Evolutionary conservation across 2,888 invertebrate genomes (phyloP).

Genomic region (Electrophaes corylata): DNA sequence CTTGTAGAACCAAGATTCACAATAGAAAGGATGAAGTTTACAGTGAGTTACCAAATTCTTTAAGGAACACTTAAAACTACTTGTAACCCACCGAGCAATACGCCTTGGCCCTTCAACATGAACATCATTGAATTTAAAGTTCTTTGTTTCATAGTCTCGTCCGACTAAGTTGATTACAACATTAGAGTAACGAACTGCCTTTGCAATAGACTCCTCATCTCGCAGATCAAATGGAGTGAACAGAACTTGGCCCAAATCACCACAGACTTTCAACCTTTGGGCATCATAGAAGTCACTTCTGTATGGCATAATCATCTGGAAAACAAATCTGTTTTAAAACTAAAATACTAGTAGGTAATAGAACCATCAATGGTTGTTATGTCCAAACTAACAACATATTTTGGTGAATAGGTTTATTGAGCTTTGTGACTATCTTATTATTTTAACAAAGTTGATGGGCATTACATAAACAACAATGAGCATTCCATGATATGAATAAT

Average conservation of each 20-base stretch:
- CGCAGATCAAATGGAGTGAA: slow-evolving; percentile 93
- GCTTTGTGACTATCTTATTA: too few relatives aligned
- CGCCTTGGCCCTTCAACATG: slow-evolving; percentile 93
- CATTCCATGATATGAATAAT: too few relatives aligned
- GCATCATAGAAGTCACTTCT: slow-evolving; percentile 93
- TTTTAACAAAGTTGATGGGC: too few relatives aligned
- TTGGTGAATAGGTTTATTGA: too few relatives aligned
- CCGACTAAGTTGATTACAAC: slow-evolving; percentile 98
- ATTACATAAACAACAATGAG: too few relatives aligned
- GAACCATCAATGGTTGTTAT: too few relatives aligned
- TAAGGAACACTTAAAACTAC: neutral
- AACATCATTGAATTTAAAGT: slow-evolving; percentile 94
- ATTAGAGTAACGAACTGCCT: slow-evolving; percentile 96
- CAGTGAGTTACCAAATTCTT: neutral
- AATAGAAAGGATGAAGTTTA: neutral
- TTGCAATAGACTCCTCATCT: slow-evolving; percentile 93
- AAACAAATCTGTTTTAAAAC: too few relatives aligned
- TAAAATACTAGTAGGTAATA: too few relatives aligned
- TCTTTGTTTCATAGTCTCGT: slow-evolving; percentile 95
- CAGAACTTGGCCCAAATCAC: slow-evolving; percentile 97
- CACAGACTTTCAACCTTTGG: slow-evolving; percentile 91
- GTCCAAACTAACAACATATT: too few relatives aligned
- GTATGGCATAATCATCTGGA: slow-evolving; percentile 95
- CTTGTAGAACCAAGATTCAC: too few relatives aligned
- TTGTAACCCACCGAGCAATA: slow-evolving; percentile 87